Evolutionary conservation across 1,140 invertebrate species (phyloP).

Genomic region (Drosophila willistoni): DNA sequence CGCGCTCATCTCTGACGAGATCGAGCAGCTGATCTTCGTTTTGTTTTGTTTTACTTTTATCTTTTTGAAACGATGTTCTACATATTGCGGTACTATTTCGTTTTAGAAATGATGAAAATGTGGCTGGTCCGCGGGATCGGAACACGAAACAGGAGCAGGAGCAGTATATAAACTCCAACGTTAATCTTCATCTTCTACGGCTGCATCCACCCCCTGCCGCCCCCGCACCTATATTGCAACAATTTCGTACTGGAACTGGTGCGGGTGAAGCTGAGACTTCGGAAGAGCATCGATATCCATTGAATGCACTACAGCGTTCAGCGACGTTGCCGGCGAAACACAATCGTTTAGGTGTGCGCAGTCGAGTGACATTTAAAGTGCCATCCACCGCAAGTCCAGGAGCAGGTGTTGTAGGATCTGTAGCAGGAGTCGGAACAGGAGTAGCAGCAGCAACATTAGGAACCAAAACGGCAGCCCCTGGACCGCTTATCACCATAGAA

Average conservation of each 20-base stretch:
- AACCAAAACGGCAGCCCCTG: slow-evolving; percentile 1
- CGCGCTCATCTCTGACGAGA: slow-evolving; percentile 3
- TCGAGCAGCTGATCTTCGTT: slow-evolving; percentile 1
- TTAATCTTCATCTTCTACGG: slow-evolving; percentile 27
- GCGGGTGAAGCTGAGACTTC: slow-evolving; percentile 12
- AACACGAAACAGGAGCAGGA: slow-evolving; percentile 27
- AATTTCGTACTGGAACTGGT: slow-evolving; percentile 16
- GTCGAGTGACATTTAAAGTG: slow-evolving; percentile 71
- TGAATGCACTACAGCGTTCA: slow-evolving; percentile 72
- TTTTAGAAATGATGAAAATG: slow-evolving; percentile 64
- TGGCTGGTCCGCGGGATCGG: slow-evolving; percentile 17
- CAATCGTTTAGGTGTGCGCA: slow-evolving; percentile 61
- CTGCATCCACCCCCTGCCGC: slow-evolving; percentile 57
- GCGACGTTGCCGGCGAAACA: slow-evolving; percentile 79
- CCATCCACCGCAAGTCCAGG: slow-evolving; percentile 28
- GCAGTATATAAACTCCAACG: slow-evolving; percentile 37
- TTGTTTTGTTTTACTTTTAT: neutral
- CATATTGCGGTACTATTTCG: neutral
- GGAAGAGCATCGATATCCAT: slow-evolving; percentile 35
- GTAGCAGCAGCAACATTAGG: neutral
- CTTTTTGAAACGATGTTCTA: neutral
- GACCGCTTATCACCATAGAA: slow-evolving; percentile 15
- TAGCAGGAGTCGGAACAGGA: slow-evolving; percentile 6
- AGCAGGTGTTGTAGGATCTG: neutral
- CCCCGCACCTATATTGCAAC: slow-evolving; percentile 47